phyloP scores from a whole-genome alignment of 2,113 vertebrate genomes.

The Ochotona curzoniae region DNA sequence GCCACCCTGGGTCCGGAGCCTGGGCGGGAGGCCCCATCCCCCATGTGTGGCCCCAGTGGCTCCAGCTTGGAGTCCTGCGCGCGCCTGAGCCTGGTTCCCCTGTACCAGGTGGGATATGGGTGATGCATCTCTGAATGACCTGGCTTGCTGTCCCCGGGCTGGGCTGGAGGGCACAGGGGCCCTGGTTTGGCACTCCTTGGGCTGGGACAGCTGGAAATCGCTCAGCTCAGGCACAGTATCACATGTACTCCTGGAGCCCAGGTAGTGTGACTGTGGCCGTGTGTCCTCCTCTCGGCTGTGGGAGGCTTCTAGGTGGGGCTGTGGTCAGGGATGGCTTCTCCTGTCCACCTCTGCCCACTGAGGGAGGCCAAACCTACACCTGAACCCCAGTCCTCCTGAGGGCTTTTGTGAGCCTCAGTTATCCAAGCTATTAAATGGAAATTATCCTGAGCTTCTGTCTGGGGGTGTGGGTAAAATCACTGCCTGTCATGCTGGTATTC shows the following conservation, averaged over 20 bases:
- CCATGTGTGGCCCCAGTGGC: not conserved
- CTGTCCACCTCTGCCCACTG: not conserved
- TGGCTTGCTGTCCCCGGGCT: not conserved
- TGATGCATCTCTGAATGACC: not conserved
- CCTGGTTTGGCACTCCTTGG: not conserved
- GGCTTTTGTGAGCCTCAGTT: not conserved
- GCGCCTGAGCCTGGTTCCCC: no score
- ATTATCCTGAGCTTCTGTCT: no score
- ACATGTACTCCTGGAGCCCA: not conserved
- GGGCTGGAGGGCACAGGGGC: not conserved
- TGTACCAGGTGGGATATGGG: no score
- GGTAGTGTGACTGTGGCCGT: not conserved
- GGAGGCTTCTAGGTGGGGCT: not conserved
- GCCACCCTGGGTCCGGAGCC: not conserved
- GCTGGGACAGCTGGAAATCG: not conserved
- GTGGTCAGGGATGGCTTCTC: not conserved
- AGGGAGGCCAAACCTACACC: rapidly evolving
- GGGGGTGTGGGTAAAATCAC: no score
- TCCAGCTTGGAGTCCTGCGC: not conserved
- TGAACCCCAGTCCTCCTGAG: not conserved
- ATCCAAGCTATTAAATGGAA: not conserved
- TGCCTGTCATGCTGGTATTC: no score
- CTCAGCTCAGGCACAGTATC: not conserved
- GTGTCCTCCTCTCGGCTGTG: not conserved
- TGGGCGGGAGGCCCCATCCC: no score